A percentile compares a stretch with the other conserved stretches of the same genome.
phyloP scores from a whole-genome alignment of 1,140 invertebrate species.

The Pogonomyrmex californicus region DNA sequence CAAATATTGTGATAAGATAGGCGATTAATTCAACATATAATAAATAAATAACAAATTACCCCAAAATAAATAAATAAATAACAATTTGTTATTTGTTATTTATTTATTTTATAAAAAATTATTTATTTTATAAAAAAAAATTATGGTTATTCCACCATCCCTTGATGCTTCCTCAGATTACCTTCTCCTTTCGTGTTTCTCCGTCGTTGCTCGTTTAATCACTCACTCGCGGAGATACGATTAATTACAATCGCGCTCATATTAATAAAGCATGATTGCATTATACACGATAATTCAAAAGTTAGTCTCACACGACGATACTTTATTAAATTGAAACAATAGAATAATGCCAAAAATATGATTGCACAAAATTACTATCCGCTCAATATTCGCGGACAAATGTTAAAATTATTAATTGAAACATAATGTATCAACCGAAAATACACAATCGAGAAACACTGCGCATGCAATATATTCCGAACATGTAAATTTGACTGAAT shows the following conservation, averaged over 20 bases:
- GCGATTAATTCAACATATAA: too few relatives aligned
- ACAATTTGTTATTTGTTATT: too few relatives aligned
- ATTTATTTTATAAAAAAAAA: background rate
- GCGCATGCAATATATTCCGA: too few relatives aligned
- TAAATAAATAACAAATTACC: too few relatives aligned
- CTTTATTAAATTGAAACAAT: background rate
- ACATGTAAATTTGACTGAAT: too few relatives aligned
- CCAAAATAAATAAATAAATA: too few relatives aligned
- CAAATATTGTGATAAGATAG: too few relatives aligned
- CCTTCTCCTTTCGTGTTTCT: background rate
- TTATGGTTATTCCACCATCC: background rate
- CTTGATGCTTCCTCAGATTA: background rate
- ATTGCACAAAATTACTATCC: background rate
- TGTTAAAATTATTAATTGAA: conserved; percentile 3
- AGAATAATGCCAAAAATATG: background rate
- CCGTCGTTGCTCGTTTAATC: background rate
- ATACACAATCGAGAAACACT: too few relatives aligned
- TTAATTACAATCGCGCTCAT: conserved; percentile 1
- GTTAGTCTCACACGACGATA: background rate
- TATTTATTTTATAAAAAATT: background rate
- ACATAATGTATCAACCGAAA: background rate
- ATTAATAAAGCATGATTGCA: background rate
- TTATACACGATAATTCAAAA: background rate
- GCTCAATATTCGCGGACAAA: background rate
- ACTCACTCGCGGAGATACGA: background rate